Evolutionary conservation across 2,113 vertebrate genomes (phyloP).

Genomic region (Herpetotheres cachinnans): DNA sequence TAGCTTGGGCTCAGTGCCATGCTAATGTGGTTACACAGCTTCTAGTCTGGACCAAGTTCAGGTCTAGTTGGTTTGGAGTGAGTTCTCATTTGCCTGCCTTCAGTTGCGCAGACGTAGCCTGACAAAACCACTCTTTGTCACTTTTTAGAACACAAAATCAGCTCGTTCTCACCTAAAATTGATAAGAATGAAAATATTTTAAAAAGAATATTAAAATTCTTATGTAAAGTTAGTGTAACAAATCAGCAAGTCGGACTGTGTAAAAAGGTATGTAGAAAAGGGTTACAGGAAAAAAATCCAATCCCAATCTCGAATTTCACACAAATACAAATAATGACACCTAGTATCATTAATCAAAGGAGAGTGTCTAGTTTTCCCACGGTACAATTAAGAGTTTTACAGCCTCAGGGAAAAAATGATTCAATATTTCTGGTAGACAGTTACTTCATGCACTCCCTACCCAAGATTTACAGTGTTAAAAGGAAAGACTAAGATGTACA

Average conservation of each 20-base stretch:
- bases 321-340: background rate
- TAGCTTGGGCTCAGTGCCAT: slow-evolving; percentile 45
- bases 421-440: background rate
- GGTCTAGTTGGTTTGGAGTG: slow-evolving; percentile 3
- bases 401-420: background rate
- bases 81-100: background rate
- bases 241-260: background rate
- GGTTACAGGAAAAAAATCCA: background rate
- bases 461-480: background rate
- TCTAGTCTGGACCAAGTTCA: slow-evolving; percentile 51
- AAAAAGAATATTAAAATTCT: background rate
- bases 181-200: background rate
- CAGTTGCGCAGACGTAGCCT: background rate
- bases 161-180: background rate
- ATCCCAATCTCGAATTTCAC: background rate
- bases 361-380: fast-evolving
- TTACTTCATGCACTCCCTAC: background rate
- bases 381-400: background rate
- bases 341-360: background rate
- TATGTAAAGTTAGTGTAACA: background rate
- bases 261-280: background rate
- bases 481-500: background rate
- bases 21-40: slow-evolving; percentile 55
- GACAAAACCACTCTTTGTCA: background rate
- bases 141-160: background rate